Conservation (phyloP, 2,888 invertebrate species). For the Drosophila neonasuta region DNA sequence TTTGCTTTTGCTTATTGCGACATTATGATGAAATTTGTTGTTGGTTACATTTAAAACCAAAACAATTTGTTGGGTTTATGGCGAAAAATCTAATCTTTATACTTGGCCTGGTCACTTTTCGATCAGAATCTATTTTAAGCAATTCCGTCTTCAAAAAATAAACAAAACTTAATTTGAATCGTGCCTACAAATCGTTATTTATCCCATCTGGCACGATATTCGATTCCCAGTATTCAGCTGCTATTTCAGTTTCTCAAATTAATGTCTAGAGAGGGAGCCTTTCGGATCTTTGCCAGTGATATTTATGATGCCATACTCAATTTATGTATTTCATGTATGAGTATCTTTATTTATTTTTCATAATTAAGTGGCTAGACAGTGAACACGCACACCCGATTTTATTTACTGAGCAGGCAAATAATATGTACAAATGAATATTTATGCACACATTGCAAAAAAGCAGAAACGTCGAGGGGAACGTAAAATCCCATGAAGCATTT, state of each 20-base stretch:
- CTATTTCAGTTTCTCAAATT: constrained; percentile 5
- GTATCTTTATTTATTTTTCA: constrained; percentile 20
- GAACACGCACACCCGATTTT: background rate
- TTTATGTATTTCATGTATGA: constrained; percentile 1
- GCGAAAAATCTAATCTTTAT: background rate
- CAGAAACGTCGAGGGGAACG: constrained; percentile 8
- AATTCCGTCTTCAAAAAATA: background rate
- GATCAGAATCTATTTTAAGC: background rate
- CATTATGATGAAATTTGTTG: background rate
- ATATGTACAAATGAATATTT: constrained; percentile 1
- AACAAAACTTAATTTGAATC: constrained; percentile 5
- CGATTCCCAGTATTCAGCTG: constrained; percentile 5
- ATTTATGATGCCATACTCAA: constrained; percentile 6
- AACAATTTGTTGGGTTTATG: background rate
- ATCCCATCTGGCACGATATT: constrained; percentile 1
- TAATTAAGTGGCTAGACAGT: constrained; percentile 16
- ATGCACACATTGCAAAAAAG: constrained; percentile 8
- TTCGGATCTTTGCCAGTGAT: background rate
- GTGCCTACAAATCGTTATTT: background rate
- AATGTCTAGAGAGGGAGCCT: background rate
- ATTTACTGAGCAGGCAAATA: background rate
- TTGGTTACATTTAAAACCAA: background rate
- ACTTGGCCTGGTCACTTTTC: background rate
- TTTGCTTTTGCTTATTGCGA: background rate
- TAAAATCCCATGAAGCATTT: constrained; percentile 5